Conservation (phyloP, 2,113 vertebrate genomes). For the Macroglossus sobrinus region DNA sequence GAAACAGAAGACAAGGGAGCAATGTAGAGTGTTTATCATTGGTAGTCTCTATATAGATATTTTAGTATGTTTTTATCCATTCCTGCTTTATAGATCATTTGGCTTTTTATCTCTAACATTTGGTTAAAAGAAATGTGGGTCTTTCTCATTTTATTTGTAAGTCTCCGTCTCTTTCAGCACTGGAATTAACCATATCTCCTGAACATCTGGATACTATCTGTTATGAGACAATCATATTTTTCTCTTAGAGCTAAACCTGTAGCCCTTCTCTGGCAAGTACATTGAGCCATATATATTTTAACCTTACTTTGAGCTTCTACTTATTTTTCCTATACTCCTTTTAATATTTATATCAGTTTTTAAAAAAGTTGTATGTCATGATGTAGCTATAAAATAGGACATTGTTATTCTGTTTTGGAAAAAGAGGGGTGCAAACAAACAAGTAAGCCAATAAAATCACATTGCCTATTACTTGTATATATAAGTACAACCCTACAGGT, state of each 20-base stretch:
- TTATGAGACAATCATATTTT: not conserved
- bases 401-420: not conserved
- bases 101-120: not conserved
- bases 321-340: not conserved
- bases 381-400: not conserved
- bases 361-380: not conserved
- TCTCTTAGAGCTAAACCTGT: not conserved
- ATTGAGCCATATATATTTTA: not conserved
- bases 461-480: not conserved
- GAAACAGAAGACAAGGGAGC: not conserved
- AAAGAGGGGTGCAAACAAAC: not conserved
- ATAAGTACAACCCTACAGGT: not conserved
- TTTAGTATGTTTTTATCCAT: not conserved
- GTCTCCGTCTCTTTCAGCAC: not conserved
- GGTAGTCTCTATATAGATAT: not conserved
- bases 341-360: not conserved
- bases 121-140: not conserved
- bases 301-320: not conserved
- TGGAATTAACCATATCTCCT: not conserved
- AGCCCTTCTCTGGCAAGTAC: not conserved
- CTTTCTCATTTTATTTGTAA: not conserved
- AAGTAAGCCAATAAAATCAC: not conserved
- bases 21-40: not conserved
- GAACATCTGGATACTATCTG: not conserved
- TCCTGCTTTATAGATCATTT: conserved; percentile 1